These are phyloP conservation scores for Phrynosoma blainvillii DNA, from an alignment of 2,113 vertebrate genomes.

Conservation along the genomic window DNA sequence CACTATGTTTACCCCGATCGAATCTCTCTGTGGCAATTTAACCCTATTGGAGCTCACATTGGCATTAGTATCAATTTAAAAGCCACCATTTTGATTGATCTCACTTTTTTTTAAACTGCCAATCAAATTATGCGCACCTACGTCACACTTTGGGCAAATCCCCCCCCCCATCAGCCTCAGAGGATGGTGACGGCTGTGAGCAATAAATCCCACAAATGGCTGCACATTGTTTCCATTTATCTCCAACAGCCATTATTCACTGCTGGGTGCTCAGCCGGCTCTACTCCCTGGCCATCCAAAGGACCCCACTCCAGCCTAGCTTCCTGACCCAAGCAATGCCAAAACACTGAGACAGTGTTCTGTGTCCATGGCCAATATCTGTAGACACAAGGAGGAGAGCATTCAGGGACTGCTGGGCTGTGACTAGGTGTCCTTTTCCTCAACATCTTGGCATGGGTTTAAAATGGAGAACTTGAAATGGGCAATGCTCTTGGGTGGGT, in stretches of 20 bases:
- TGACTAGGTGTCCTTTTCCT: neutral
- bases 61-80: no score
- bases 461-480: neutral
- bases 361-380: neutral
- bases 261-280: constrained; percentile 28
- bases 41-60: no score
- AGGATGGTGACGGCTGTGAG: neutral
- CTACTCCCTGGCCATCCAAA: neutral
- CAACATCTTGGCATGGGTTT: neutral
- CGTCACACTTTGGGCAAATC: no score
- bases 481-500: no score
- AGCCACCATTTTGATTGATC: no score
- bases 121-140: no score
- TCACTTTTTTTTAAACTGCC: no score
- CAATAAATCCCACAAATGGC: accelerated
- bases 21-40: no score
- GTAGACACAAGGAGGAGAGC: neutral
- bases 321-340: neutral
- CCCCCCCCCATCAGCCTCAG: no score
- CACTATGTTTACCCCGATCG: no score
- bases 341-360: constrained; percentile 10
- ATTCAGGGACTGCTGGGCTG: neutral
- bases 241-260: constrained; percentile 65
- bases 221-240: constrained; percentile 73
- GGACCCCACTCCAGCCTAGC: constrained; percentile 15